Evolutionary conservation across 2,888 invertebrate species (phyloP), one percentile per base, ranked within the genome.

Genomic region (Zygogramma bicolorata): DNA sequence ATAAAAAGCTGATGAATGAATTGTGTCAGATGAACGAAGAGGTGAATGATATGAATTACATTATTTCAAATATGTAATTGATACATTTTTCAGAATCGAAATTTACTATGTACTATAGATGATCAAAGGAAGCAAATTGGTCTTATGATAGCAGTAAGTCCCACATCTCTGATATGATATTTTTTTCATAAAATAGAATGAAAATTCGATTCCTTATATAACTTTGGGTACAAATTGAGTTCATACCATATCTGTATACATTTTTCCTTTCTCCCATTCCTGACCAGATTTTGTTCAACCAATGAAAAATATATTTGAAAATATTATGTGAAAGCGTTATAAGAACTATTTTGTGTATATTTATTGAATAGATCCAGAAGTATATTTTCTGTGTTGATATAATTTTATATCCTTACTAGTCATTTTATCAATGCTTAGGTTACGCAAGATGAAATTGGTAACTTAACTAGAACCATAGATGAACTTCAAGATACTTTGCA

Each of bases 401-500:
- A n/a, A 2, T 46, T 0, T 18, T 8, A 18, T 18, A 6, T 46
- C 3, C 7, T 7, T 20, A 8, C 18, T 15, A 18, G 10, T 53
- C 3, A 27, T 25, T 13, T 13, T n/a, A 53, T 53, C 38, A 59
- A 42, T 22, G 65, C 63, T 57, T 66, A 81, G 81, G 63, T 79
- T 27, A 79, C 79, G 6, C 74, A 79, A 53, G 77, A 80, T 6
- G 82, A 82, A 71, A 69, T 81, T 7, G 61, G 40, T 25, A 78
- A 78, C 67, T 66, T 82, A 20, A 77, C 77, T 59, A 49, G 53
- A n/a, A 81, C 81, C 0, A 81, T 82, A 57, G 79, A 78, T 53
- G 79, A 81, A 46, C 70, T 82, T 38, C 75, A 76, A 46, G 53
- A 29, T 49, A 78, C 78, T 46, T 70, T 82, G 46, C 75, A 80